Base-by-base conservation (phyloP, 2,797 vertebrate genomes). In the Distichodus sexfasciatus region DNA sequence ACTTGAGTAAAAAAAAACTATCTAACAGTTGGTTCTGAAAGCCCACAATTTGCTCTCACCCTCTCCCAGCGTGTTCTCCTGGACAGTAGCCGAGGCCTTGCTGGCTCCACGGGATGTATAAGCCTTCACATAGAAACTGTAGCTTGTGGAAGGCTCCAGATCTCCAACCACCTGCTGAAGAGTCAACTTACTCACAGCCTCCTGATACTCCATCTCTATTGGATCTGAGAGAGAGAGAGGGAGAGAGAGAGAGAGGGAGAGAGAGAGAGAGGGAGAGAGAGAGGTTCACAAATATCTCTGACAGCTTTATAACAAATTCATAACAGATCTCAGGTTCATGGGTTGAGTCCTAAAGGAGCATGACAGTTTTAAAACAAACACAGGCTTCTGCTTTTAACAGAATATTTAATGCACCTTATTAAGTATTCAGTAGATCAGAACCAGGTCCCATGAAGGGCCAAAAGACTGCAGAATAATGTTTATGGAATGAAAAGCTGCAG, bases 91-190 rank as follows among this genome's bases (percentile, higher is more conserved):
- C 0, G 96, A 99, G 58, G 95, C 90, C 72, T 95, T 95, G 88
- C 97, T 99, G 83, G 97, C 95, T 58, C 97, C 97, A 0, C 92
- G 89, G 2, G 97, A 96, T 0, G 96, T 98, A 82, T 99, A 99
- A 67, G 97, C 97, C 85, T 98, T 98, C 72, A 99, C 93, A 9
- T 97, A 98, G 90, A 99, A 99, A 79, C 91, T 94, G 79, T 99
- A 99, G 83, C 91, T 93, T 4, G 96, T 98, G 6, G 95, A 98
- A 31, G 97, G 94, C 82, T 99, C 95, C 55, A 99, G 90, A 83
- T 98, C 97, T 28, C 90, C 90, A 79, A 99, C 94, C 17, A 95
- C 86, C 80, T 96, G 96, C 88, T 96, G 94, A 64, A 97, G 91
- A 2, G 96, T 99, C 83, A 87, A 92, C 84, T 98, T 98, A 86